These are phyloP conservation scores for Gouania willdenowi DNA, from an alignment of 2,797 vertebrate genomes.

Conservation along the genomic window DNA sequence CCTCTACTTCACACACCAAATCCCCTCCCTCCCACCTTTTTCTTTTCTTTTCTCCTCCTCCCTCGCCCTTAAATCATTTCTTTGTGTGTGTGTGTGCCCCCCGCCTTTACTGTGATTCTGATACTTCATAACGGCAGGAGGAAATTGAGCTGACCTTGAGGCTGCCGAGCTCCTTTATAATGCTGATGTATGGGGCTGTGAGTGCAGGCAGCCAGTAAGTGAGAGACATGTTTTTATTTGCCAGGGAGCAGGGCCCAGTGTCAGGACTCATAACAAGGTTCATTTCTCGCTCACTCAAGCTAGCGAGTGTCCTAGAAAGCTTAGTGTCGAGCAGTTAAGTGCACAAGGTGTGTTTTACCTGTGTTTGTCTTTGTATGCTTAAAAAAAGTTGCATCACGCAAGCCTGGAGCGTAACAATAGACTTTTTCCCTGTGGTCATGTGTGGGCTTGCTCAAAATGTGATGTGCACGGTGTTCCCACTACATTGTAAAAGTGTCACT, in stretches of 20 bases:
- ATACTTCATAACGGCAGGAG: constrained; percentile 75
- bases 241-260: constrained; percentile 69
- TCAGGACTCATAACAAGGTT: constrained; percentile 77
- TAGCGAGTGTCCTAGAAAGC: constrained; percentile 49
- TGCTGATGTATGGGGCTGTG: constrained; percentile 77
- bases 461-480: constrained; percentile 28
- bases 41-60: constrained; percentile 10
- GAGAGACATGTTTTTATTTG: constrained; percentile 84
- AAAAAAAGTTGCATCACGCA: constrained; percentile 32
- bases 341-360: constrained; percentile 54
- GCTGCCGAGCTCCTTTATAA: constrained; percentile 69
- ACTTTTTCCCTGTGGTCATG: constrained; percentile 18
- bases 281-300: constrained; percentile 71
- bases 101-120: constrained; percentile 69
- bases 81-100: constrained; percentile 69
- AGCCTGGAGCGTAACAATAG: constrained; percentile 24
- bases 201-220: constrained; percentile 72
- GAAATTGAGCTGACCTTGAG: constrained; percentile 82
- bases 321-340: constrained; percentile 64
- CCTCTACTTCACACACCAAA: constrained; percentile 56
- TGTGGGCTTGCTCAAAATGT: constrained; percentile 17
- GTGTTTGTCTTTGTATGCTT: constrained; percentile 48
- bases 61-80: constrained; percentile 58
- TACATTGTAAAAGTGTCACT: not conserved
- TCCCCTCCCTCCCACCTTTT: constrained; percentile 1